Evolutionary conservation across 2,888 invertebrate species (phyloP).

Genomic region (Beris chalybata): DNA sequence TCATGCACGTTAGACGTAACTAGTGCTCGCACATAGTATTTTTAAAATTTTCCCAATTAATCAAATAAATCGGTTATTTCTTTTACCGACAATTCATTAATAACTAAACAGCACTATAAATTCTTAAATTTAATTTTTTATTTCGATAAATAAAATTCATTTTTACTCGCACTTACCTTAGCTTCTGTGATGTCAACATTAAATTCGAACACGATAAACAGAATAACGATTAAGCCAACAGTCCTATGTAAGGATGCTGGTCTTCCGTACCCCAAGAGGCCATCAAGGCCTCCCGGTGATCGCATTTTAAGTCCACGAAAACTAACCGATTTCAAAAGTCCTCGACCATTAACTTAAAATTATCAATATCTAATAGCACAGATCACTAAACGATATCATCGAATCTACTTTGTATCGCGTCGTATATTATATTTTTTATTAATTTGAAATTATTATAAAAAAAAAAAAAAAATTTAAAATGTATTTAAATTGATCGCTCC

Average conservation of each 20-base stretch:
- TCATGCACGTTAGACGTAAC: too few relatives aligned
- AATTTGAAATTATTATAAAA: slow-evolving; percentile 1
- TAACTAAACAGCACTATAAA: too few relatives aligned
- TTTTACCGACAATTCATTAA: too few relatives aligned
- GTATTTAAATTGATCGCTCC: neutral
- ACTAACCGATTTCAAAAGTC: slow-evolving; percentile 42
- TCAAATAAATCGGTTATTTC: too few relatives aligned
- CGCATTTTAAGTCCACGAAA: slow-evolving; percentile 40
- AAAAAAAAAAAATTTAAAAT: neutral
- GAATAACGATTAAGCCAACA: slow-evolving; percentile 46
- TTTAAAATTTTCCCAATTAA: too few relatives aligned
- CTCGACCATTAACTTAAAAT: slow-evolving; percentile 29
- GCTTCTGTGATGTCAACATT: slow-evolving; percentile 48
- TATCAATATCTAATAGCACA: neutral
- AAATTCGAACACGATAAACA: slow-evolving; percentile 45
- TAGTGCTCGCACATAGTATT: too few relatives aligned
- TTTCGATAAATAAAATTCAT: neutral
- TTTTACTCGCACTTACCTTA: slow-evolving; percentile 48
- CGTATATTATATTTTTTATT: too few relatives aligned
- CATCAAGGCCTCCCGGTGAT: slow-evolving; percentile 52
- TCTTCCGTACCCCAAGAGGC: slow-evolving; percentile 48
- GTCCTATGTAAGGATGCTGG: slow-evolving; percentile 40
- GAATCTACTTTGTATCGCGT: neutral
- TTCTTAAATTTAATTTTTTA: too few relatives aligned
- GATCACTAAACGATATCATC: slow-evolving; percentile 25